Conservation (phyloP, 2,113 vertebrate genomes). For the Parotia lawesii region DNA sequence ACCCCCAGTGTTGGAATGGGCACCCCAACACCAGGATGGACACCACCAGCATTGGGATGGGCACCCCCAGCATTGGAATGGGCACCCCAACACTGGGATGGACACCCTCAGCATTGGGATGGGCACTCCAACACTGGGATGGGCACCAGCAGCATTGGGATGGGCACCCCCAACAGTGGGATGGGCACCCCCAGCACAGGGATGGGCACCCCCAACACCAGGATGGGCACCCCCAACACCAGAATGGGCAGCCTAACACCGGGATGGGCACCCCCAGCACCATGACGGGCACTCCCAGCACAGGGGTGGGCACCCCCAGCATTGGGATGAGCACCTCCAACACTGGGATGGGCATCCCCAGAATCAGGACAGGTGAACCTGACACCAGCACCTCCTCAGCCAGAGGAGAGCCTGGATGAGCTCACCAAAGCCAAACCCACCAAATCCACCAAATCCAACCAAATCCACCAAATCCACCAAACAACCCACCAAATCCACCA, state of each 20-base stretch:
- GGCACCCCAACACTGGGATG: background rate
- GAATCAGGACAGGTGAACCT: background rate
- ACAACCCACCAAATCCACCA: background rate
- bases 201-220: too few species aligned
- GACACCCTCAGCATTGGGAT: background rate
- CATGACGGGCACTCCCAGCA: background rate
- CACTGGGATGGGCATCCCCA: background rate
- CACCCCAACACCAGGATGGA: fast-evolving
- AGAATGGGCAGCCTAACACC: too few species aligned
- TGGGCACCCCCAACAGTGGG: background rate
- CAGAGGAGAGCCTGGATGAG: fast-evolving
- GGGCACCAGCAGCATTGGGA: background rate
- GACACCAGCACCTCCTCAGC: background rate
- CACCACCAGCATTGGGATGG: too few species aligned
- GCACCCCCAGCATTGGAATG: background rate
- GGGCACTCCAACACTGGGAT: background rate
- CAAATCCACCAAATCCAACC: background rate
- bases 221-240: too few species aligned
- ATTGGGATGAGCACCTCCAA: background rate
- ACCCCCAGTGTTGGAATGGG: too few species aligned
- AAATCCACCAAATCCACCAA: background rate
- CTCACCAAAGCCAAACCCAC: background rate
- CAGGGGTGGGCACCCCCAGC: background rate
- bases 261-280: background rate
- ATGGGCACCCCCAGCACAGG: background rate